A percentile compares a stretch with the other conserved stretches of the same genome.
Conservation (phyloP, 1,140 invertebrate genomes). For the Oreohelix idahoensis region DNA sequence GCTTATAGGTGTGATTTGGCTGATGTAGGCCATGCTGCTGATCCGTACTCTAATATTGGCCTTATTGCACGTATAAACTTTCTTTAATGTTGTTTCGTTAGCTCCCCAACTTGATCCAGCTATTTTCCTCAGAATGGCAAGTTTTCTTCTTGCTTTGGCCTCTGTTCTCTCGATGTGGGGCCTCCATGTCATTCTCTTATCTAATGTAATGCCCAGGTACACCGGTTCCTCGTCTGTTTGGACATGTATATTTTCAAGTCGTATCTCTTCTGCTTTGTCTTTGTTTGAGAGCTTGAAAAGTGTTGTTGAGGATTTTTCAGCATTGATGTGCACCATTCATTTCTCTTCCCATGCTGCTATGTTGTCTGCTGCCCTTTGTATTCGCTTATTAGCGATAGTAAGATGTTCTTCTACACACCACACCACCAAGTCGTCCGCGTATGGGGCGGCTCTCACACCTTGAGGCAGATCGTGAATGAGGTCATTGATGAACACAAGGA, state of each 20-base stretch:
- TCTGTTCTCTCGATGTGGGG: too few species aligned
- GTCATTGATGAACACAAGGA: conserved; percentile 49
- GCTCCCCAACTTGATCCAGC: too few species aligned
- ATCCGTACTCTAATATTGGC: too few species aligned
- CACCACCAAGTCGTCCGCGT: background rate
- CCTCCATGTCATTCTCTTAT: too few species aligned
- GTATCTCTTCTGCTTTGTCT: background rate
- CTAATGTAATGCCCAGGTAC: too few species aligned
- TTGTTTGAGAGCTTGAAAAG: background rate
- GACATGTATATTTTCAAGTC: background rate
- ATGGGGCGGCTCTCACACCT: background rate
- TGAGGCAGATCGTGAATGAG: conserved; percentile 17
- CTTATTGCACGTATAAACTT: too few species aligned
- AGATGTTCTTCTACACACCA: conserved; percentile 15
- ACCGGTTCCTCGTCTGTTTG: too few species aligned
- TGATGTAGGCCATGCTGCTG: too few species aligned
- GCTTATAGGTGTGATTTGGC: too few species aligned
- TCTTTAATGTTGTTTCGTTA: too few species aligned
- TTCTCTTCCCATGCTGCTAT: background rate
- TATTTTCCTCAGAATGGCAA: too few species aligned
- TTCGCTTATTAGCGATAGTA: background rate
- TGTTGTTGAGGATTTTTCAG: background rate
- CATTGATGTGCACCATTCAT: background rate
- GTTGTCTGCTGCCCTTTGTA: background rate
- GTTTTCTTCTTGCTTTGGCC: too few species aligned